Conservation (phyloP, 2,797 vertebrate genomes). For the Falco berigora region DNA sequence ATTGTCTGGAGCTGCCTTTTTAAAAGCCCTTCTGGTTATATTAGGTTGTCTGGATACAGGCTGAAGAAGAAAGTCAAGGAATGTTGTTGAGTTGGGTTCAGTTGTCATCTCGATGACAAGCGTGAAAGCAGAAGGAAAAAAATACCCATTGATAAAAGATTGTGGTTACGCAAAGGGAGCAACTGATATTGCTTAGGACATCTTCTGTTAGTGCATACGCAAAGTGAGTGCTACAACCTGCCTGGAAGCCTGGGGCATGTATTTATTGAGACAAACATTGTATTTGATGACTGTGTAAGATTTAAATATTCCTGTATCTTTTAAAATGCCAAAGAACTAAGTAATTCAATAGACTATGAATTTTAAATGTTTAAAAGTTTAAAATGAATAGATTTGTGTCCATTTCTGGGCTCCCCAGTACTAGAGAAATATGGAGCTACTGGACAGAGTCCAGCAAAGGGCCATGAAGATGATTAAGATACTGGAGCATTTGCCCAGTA, state of each 20-base stretch:
- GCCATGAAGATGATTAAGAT: neutral
- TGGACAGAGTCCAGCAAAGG: neutral
- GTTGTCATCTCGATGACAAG: neutral
- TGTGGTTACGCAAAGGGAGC: neutral
- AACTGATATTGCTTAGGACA: neutral
- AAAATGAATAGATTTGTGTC: neutral
- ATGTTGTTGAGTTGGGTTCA: neutral
- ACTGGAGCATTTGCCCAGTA: neutral
- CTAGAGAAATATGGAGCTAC: fast-evolving
- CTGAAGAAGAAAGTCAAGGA: neutral
- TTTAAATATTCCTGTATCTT: neutral
- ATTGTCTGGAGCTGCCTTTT: neutral
- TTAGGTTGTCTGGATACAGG: neutral
- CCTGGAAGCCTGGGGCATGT: neutral
- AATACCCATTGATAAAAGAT: neutral
- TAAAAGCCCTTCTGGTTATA: neutral
- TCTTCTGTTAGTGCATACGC: neutral
- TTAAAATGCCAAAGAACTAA: neutral
- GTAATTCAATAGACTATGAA: neutral
- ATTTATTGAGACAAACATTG: neutral
- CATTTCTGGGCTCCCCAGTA: neutral
- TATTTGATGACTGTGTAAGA: neutral
- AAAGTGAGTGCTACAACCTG: neutral
- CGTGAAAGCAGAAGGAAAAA: neutral
- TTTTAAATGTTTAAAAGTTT: neutral